Conservation (phyloP, 2,113 vertebrate genomes). For the Macaca fascicularis region DNA sequence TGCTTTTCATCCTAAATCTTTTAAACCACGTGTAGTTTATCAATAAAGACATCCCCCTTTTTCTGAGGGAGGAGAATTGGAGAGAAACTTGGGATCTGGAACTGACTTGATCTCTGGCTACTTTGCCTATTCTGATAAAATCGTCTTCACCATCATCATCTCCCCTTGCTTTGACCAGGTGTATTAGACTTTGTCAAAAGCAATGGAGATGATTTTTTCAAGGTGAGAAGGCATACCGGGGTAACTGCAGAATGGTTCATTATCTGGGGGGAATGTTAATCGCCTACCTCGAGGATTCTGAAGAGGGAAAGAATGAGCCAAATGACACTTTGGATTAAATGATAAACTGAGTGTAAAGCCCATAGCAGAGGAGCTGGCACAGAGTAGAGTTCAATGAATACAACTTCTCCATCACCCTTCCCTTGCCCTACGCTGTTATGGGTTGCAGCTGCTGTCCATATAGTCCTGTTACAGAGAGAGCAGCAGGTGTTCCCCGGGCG, state of each 20-base stretch:
- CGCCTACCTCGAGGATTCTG: neutral
- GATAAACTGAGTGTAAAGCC: neutral
- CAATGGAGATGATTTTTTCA: neutral
- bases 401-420: neutral
- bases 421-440: accelerated
- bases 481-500: accelerated
- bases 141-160: too few relatives aligned
- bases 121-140: neutral
- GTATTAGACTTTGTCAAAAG: neutral
- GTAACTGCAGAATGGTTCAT: neutral
- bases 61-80: neutral
- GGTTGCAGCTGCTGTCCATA: neutral
- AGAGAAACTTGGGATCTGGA: neutral
- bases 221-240: neutral
- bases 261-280: neutral
- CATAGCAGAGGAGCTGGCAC: neutral
- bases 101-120: neutral
- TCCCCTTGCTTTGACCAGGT: neutral
- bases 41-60: neutral
- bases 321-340: neutral
- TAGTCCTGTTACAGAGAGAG: neutral
- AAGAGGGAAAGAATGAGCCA: neutral
- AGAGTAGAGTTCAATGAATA: neutral
- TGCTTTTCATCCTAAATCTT: neutral
- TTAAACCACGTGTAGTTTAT: neutral